Percentiles rank a stretch among this genome's conserved stretches.
phyloP scores from a whole-genome alignment of 2,888 invertebrate species.

The Luperina nickerlii region DNA sequence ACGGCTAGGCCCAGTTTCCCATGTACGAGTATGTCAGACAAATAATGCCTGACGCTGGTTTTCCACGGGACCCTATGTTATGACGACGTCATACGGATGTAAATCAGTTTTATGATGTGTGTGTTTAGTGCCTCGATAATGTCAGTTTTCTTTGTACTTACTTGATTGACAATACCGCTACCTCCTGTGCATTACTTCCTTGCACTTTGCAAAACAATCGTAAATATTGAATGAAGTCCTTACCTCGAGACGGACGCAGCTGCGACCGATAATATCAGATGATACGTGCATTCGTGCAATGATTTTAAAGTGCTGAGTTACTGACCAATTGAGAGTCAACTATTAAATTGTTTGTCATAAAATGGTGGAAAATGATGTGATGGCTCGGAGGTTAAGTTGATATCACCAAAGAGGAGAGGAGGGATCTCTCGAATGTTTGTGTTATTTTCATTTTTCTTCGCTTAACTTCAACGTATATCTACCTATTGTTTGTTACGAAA shows the following conservation, averaged over 20 bases:
- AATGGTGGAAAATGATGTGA: neutral
- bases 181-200: neutral
- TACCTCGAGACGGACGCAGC: slow-evolving; percentile 72
- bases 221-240: slow-evolving; percentile 85
- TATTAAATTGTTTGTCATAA: slow-evolving; percentile 5
- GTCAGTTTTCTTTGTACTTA: neutral
- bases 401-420: neutral
- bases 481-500: neutral
- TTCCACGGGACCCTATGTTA: no score
- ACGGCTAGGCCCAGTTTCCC: no score
- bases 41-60: no score
- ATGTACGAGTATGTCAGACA: no score
- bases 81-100: no score
- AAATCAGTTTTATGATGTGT: no score
- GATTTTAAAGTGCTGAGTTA: slow-evolving; percentile 10
- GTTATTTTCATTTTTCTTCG: neutral
- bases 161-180: slow-evolving; percentile 1
- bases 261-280: slow-evolving; percentile 70
- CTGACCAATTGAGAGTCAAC: slow-evolving; percentile 18
- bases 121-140: neutral
- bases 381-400: no score
- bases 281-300: slow-evolving; percentile 41
- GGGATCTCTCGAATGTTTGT: neutral
- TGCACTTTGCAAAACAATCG: slow-evolving; percentile 73
- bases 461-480: neutral